Evolutionary conservation across 2,888 invertebrate genomes (phyloP).

Genomic region (Parasteatoda lunata): DNA sequence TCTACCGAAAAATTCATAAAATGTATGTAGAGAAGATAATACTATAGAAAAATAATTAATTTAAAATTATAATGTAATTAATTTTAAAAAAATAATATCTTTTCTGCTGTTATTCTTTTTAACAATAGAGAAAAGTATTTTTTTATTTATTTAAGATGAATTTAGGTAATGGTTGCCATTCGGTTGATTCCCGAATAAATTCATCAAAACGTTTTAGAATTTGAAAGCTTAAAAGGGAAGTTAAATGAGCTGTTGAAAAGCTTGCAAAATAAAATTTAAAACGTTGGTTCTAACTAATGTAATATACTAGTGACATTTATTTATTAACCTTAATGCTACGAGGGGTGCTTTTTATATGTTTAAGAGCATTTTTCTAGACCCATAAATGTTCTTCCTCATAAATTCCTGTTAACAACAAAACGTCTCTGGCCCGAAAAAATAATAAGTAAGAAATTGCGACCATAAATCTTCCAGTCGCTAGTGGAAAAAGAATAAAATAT

Average conservation of each 20-base stretch:
- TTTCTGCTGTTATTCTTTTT: too few species aligned
- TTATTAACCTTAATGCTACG: slow-evolving; percentile 2
- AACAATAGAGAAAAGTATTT: too few species aligned
- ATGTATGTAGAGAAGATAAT: too few species aligned
- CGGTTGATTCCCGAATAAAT: neutral
- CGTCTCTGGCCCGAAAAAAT: neutral
- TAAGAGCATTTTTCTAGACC: neutral
- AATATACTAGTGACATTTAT: slow-evolving; percentile 1
- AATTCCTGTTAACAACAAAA: slow-evolving; percentile 5
- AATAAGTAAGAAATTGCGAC: neutral
- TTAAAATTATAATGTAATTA: too few species aligned
- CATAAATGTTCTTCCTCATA: slow-evolving; percentile 3
- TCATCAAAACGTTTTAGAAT: neutral
- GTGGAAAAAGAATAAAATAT: neutral
- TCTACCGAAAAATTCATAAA: too few species aligned
- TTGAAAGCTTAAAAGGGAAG: neutral
- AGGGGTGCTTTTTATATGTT: neutral
- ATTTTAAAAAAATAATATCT: too few species aligned
- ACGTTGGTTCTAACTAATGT: slow-evolving; percentile 1
- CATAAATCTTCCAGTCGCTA: neutral
- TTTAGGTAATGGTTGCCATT: neutral
- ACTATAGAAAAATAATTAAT: too few species aligned
- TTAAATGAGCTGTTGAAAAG: slow-evolving; percentile 3
- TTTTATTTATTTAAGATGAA: slow-evolving; percentile 1
- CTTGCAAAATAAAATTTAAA: neutral